Evolutionary conservation across 2,113 vertebrate species (phyloP).

Genomic region (Siphamia tubifer): DNA sequence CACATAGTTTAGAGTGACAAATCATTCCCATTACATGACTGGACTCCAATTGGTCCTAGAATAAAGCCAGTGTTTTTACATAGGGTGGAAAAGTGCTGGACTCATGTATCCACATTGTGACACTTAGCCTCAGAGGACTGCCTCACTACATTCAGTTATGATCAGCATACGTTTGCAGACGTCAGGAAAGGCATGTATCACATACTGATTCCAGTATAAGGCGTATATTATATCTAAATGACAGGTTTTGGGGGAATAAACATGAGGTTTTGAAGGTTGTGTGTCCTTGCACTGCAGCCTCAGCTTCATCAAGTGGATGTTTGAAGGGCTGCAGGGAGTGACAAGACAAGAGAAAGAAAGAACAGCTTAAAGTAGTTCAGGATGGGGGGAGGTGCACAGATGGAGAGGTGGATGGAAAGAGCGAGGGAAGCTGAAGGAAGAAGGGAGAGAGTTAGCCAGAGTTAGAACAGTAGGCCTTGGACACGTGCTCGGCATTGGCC

Average conservation of each 20-base stretch:
- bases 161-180: background rate
- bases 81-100: background rate
- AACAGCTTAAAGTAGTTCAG: slow-evolving; percentile 13
- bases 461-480: slow-evolving; percentile 43
- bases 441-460: slow-evolving; percentile 26
- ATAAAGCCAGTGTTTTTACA: background rate
- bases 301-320: slow-evolving; percentile 36
- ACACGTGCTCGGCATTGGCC: slow-evolving; percentile 30
- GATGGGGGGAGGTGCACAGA: slow-evolving; percentile 48
- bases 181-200: background rate
- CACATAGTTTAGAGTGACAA: slow-evolving; percentile 20
- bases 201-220: background rate
- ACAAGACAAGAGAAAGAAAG: slow-evolving; percentile 36
- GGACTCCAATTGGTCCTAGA: slow-evolving; percentile 25
- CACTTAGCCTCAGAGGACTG: background rate
- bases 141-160: background rate
- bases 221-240: background rate
- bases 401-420: slow-evolving; percentile 46
- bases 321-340: slow-evolving; percentile 47
- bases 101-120: background rate
- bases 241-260: background rate
- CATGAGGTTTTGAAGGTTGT: background rate
- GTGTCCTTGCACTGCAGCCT: slow-evolving; percentile 5
- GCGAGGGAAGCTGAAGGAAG: slow-evolving; percentile 16
- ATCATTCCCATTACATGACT: slow-evolving; percentile 14